phyloP scores from a whole-genome alignment of 2,888 invertebrate species.

The Mamestra brassicae region DNA sequence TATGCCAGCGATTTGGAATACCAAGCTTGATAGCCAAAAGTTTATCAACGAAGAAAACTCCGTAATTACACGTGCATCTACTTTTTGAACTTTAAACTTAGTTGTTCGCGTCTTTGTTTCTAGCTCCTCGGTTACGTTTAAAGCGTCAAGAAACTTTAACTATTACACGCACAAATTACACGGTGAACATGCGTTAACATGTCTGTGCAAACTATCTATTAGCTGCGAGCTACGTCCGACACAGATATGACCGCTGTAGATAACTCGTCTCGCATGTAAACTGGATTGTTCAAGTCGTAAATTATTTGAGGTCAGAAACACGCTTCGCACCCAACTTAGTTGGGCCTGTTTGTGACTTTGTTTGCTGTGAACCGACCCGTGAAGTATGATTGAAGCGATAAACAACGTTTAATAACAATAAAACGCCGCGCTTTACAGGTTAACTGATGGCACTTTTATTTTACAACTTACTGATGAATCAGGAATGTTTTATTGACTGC shows the following conservation, averaged over 20 bases:
- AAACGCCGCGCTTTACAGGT: conserved; percentile 42
- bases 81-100: conserved; percentile 60
- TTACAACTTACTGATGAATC: conserved; percentile 38
- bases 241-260: conserved; percentile 84
- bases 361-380: conserved; percentile 76
- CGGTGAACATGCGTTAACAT: conserved; percentile 78
- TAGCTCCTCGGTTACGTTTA: conserved; percentile 72
- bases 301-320: conserved; percentile 86
- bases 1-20: conserved; percentile 47
- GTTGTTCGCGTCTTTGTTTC: conserved; percentile 58
- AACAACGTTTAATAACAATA: conserved; percentile 69
- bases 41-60: conserved; percentile 51
- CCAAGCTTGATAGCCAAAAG: conserved; percentile 52
- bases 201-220: conserved; percentile 69
- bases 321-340: conserved; percentile 78
- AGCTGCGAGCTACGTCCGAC: conserved; percentile 80
- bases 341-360: conserved; percentile 81
- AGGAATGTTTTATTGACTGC: conserved; percentile 20
- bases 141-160: conserved; percentile 77
- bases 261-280: conserved; percentile 80
- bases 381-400: conserved; percentile 78
- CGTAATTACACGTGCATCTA: conserved; percentile 62
- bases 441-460: conserved; percentile 36
- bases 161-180: conserved; percentile 82
- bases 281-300: conserved; percentile 84